Base-by-base conservation (phyloP, 2,888 invertebrate genomes). In the Leucoma salicis region DNA sequence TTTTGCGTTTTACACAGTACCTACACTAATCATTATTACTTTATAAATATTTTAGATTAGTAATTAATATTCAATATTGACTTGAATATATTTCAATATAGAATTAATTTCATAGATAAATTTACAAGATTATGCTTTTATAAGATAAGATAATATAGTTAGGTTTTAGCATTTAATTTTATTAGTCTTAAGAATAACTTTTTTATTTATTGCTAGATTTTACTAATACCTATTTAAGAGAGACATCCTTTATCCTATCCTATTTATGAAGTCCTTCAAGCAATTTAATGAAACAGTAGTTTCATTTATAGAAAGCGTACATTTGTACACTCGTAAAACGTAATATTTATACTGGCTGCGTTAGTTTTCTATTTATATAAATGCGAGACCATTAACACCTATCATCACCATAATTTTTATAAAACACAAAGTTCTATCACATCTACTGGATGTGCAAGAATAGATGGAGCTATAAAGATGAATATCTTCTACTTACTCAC, bases 31-130 rank as follows among this genome's bases (percentile, higher is more conserved):
- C 44, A 65, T 67, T 63, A 70, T 74, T 73, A 74, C 69, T 73
- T 68, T 68, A 61, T 53, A 68, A 68, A 66, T 72, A 65, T 70
- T 59, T 74, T 82, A 82, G 78, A 75, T 71, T 78, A 82, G 82
- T 64, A 70, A 75, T 69, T 66, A 85, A 88, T 87, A 87, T 89
- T 89, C 89, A 88, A 85, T 74, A 80, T 70, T 78, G 87, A 89
- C 89, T 80, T 89, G 89, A 87, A 89, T 89, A 87, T 87, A 74
- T 76, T 70, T 74, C 70, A 71, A 72, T 62, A 66, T 82, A 80
- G 77, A 77, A 70, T 59, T 74, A 66, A 70, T 74, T 77, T 74
- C 67, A 75, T 78, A 79, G 78, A 76, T n/a, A 57, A 68, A 52
- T 70, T 77, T 74, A 68, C 61, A 68, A 79, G 60, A 75, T 76